Conservation (phyloP, 2,888 invertebrate species). For the Callyntrura guangdongensis region DNA sequence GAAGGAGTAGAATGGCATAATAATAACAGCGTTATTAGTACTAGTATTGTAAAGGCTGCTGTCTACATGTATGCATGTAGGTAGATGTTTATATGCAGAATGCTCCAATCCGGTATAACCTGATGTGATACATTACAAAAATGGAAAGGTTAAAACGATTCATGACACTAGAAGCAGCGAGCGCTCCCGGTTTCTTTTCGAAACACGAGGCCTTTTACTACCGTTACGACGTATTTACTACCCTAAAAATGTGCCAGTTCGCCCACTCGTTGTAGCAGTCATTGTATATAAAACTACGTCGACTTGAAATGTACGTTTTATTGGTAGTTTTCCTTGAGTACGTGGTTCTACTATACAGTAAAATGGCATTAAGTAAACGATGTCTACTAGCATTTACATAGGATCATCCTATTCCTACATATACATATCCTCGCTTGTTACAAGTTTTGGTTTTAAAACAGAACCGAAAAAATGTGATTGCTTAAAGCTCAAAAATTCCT, state of each 20-base stretch:
- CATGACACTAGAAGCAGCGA: slow-evolving; percentile 9
- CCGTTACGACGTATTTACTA: slow-evolving; percentile 12
- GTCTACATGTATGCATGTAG: background rate
- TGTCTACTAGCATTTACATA: background rate
- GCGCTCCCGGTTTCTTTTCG: background rate
- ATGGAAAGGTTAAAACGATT: slow-evolving; percentile 35
- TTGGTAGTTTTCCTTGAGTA: slow-evolving; percentile 14
- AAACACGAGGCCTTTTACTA: background rate
- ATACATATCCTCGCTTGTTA: background rate
- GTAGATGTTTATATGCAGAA: slow-evolving; percentile 10
- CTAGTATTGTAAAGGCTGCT: too few species aligned
- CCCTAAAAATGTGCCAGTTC: slow-evolving; percentile 24
- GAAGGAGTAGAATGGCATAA: slow-evolving; percentile 11
- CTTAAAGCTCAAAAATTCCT: slow-evolving; percentile 53
- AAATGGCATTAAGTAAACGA: slow-evolving; percentile 18
- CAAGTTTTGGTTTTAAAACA: slow-evolving; percentile 16
- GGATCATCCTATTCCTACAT: background rate
- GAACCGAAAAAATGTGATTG: slow-evolving; percentile 64
- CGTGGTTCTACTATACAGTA: slow-evolving; percentile 10
- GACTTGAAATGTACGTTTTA: background rate
- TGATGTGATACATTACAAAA: background rate
- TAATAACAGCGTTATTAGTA: background rate
- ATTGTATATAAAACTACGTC: background rate
- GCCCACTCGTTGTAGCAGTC: background rate
- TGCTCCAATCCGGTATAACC: background rate